Evolutionary conservation across 2,888 invertebrate species (phyloP), one percentile per base, ranked within the genome.

Genomic region (Leucoma salicis): DNA sequence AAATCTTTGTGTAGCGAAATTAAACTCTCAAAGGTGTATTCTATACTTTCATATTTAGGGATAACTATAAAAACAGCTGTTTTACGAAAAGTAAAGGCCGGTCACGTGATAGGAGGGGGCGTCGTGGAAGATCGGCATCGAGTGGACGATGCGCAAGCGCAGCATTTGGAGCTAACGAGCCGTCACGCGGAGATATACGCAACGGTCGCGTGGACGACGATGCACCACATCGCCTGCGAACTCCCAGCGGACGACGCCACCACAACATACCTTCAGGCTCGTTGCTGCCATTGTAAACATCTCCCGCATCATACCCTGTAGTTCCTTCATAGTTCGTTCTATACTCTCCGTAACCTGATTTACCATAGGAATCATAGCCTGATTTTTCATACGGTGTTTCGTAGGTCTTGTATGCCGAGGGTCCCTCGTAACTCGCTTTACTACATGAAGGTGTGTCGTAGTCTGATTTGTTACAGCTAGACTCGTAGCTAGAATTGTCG

Each of bases 21-120:
- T 21, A 3, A 3, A 21, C 1, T 21, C 21, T 1, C 21, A 21
- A 8, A 21, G 8, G 21, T 8, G 6, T 21, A 8, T 8, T 21
- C 21, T 21, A 21, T 8, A 21, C 21, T 21, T 21, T 21, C 1
- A 21, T 21, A 3, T 21, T 8, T 21, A 27, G n/a, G 27, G 42
- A 46, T 42, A 41, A 57, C 60, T 73, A 82, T 53, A 79, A 68
- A 70, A 86, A 86, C 45, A 86, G 66, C 57, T 84, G 84, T 50
- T 81, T 81, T 24, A 84, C 76, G 58, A 86, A 83, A 37, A 78
- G 74, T 43, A 88, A 59, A 2, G 88, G 88, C 14, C 88, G 78
- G 54, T 86, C 82, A 14, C 79, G 76, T 2, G 87, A 87, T 57
- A 74, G 65, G 4, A 74, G 15, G 0, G 76, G 74, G 1, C 78